A percentile compares a stretch with the other conserved stretches of the same genome.
Evolutionary conservation across 2,888 invertebrate genomes (phyloP).

Genomic region (Xestobium rufovillosum): DNA sequence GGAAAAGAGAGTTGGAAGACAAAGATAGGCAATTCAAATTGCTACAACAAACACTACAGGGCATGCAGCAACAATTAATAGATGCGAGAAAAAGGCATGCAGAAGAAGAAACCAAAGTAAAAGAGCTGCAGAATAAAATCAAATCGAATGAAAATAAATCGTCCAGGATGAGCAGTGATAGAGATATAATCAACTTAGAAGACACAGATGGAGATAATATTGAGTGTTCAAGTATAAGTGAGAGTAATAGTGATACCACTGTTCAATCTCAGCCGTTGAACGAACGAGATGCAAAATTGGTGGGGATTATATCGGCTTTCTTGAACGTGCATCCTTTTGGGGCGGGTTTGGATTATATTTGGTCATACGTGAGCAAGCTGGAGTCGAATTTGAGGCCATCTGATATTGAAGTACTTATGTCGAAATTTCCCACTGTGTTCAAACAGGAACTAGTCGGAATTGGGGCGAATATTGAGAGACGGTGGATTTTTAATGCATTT

Average conservation of each 20-base stretch:
- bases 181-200: conserved; percentile 45
- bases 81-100: conserved; percentile 49
- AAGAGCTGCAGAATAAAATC: conserved; percentile 43
- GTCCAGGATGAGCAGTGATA: conserved; percentile 30
- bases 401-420: conserved; percentile 70
- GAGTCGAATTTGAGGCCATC: conserved; percentile 64
- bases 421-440: conserved; percentile 73
- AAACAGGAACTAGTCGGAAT: conserved; percentile 70
- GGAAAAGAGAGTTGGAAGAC: conserved; percentile 67
- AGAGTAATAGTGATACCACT: conserved; percentile 32
- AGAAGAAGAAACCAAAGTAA: conserved; percentile 49
- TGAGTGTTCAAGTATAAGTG: conserved; percentile 30
- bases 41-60: conserved; percentile 57
- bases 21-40: conserved; percentile 79
- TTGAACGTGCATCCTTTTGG: conserved; percentile 90
- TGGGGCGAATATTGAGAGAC: conserved; percentile 76
- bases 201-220: conserved; percentile 40
- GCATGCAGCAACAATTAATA: conserved; percentile 54
- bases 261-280: conserved; percentile 30
- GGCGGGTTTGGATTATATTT: conserved; percentile 82
- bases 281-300: conserved; percentile 65
- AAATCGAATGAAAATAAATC: conserved; percentile 18
- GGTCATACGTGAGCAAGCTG: conserved; percentile 81
- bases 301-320: conserved; percentile 82
- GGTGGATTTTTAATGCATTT: conserved; percentile 81